Base-by-base conservation (phyloP, 2,888 invertebrate genomes). In the Hemicrepidius hirtus region DNA sequence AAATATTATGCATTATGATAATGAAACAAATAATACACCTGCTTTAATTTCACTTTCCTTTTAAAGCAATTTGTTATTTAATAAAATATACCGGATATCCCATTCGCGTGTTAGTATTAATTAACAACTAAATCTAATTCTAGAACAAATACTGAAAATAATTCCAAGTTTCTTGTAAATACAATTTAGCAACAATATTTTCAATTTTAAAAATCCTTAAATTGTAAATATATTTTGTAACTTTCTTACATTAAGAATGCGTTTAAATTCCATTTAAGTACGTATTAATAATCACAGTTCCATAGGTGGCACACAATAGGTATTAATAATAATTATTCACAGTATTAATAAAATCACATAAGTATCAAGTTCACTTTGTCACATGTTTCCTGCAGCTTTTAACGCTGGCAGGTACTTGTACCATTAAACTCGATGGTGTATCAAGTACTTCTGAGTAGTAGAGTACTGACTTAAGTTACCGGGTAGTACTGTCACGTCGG, bases 371-470 rank as follows among this genome's bases (percentile, higher is more conserved):
- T 46, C 28, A 63, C 49, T 32, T 46, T 49, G 16, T 49, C 63
- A 49, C 63, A 49, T 63, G 49, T 28, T 63, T 49, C 60, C 18
- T 49, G 10, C 28, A 24, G 46, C 24, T 21, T 12, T 13, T n/a
- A n/a, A 24, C 3, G 50, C n/a, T 57, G 24, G 18, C 16, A 46
- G 57, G 32, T 46, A 57, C 32, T 24, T 67, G 37, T 35, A 35
- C 59, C 59, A 32, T 68, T 68, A 57, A 59, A 59, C 68, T 62
- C 40, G 37, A 37, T 60, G 53, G 68, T 62, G 60, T 49, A 53
- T 60, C 46, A 53, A 62, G 62, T 68, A 62, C 62, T 68, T 62
- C 49, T 46, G 62, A 62, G 18, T 41, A 4, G 20, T 24, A 13
- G 12, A 16, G 12, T 35, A 28, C n/a, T 32, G 13, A 21, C 41